Evolutionary conservation across 2,113 vertebrate genomes (phyloP), one percentile per base, ranked within the genome.

Genomic region (Onychorhynchus coronatus): DNA sequence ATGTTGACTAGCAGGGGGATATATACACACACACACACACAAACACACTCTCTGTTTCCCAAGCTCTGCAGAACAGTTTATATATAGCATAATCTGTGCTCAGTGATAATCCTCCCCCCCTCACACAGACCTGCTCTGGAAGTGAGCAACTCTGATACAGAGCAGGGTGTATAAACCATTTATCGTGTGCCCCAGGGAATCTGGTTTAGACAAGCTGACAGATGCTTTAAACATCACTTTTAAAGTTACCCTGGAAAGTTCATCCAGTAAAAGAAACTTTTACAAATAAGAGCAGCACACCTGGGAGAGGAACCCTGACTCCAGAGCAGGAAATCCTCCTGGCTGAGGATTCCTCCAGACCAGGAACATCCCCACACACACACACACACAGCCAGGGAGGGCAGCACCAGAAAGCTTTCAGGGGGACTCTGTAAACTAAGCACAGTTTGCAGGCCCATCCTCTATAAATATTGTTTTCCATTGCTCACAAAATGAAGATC

Each of bases 1-100:
- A 19, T 1, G 21, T 7, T 72, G 65, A 27, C 24, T 37, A 11
- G 17, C 8, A 12, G 9, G 30, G 56, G 37, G 13, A 8, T 23
- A 39, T 4, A 33, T 25, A 7, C 9, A 41, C 2, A 27, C 4
- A 18, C 35, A 61, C 8, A 25, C 6, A 66, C 66, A 47, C 31
- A 42, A 11, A 49, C 59, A 33, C 27, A 19, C 20, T 44, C 59
- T 28, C 55, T 49, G 85, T 66, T 12, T 44, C 52, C 70, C 86
- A 83, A 63, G 70, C 50, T 14, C 87, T 62, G 71, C 46, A 88
- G 72, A 25, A n/a, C 28, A 73, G 92, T 84, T 95, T 95, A 97
- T 93, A 92, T 84, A 86, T 89, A 95, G 88, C 2, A 3, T 90
- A 96, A 96, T 93, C 88, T 93, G 76, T 10, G 15, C 77, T 55